Evolutionary conservation across 1,140 invertebrate species (phyloP).

Genomic region (Penaeus chinensis): DNA sequence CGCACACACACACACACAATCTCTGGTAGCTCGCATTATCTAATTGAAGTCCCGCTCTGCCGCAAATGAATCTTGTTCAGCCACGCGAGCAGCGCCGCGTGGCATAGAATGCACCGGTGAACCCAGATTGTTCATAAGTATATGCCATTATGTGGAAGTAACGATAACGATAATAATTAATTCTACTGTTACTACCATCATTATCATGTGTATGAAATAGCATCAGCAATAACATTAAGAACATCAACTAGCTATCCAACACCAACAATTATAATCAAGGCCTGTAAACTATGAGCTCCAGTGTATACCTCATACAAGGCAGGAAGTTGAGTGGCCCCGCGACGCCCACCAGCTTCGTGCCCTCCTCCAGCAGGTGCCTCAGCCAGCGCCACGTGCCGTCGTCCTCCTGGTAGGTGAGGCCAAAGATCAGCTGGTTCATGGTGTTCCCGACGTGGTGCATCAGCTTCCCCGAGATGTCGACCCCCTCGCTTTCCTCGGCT

Average conservation of each 20-base stretch:
- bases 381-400: conserved; percentile 82
- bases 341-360: conserved; percentile 81
- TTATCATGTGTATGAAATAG: not conserved
- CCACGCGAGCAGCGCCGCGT: too few relatives aligned
- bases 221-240: too few relatives aligned
- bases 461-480: conserved; percentile 16
- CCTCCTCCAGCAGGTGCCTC: conserved; percentile 80
- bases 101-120: too few relatives aligned
- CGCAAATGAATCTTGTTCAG: too few relatives aligned
- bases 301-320: conserved; percentile 79
- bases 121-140: too few relatives aligned
- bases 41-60: too few relatives aligned
- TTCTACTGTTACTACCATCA: too few relatives aligned
- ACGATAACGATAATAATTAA: too few relatives aligned
- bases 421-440: conserved; percentile 82
- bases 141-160: too few relatives aligned
- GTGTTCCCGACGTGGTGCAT: conserved; percentile 77
- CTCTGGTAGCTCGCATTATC: too few relatives aligned
- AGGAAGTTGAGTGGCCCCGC: conserved; percentile 85
- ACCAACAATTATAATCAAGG: not conserved
- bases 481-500: not conserved
- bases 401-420: conserved; percentile 75
- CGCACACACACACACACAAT: too few relatives aligned
- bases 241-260: too few relatives aligned
- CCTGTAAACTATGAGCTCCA: not conserved